phyloP scores from a whole-genome alignment of 2,797 vertebrate genomes.

The Nyctibius grandis region DNA sequence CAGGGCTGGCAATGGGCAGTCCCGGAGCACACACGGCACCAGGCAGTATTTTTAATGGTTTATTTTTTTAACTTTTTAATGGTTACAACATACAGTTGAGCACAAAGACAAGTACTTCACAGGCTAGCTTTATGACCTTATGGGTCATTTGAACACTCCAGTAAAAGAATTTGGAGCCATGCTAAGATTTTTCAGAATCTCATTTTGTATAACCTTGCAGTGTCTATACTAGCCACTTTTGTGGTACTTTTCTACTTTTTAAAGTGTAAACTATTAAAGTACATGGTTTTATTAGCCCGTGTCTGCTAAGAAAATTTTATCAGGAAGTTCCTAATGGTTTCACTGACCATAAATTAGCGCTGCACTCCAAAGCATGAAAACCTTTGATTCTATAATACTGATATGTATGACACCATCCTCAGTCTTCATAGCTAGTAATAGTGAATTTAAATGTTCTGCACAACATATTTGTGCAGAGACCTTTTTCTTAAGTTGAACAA shows the following conservation, averaged over 20 bases:
- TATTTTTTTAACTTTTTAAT: too few relatives aligned
- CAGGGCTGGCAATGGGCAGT: too few relatives aligned
- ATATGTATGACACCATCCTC: not conserved
- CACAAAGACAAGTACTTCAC: not conserved
- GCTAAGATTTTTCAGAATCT: not conserved
- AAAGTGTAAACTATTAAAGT: not conserved
- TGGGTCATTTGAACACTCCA: not conserved
- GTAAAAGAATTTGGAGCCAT: not conserved
- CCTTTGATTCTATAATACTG: not conserved
- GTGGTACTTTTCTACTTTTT: not conserved
- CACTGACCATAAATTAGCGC: not conserved
- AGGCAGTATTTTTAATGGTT: too few relatives aligned
- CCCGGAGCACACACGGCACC: too few relatives aligned
- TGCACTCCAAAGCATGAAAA: not conserved
- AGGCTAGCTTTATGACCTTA: not conserved
- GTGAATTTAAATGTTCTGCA: not conserved
- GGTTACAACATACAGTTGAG: not conserved
- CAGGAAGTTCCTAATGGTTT: not conserved
- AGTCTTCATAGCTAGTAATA: not conserved
- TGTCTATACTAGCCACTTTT: not conserved
- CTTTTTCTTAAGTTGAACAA: not conserved
- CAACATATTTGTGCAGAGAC: not conserved
- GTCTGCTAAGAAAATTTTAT: not conserved
- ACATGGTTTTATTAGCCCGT: accelerated
- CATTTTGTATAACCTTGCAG: not conserved